Percentiles rank a stretch among this genome's conserved stretches.
These are phyloP conservation scores for Zingel zingel DNA, from an alignment of 2,113 vertebrate species.

Conservation along the genomic window DNA sequence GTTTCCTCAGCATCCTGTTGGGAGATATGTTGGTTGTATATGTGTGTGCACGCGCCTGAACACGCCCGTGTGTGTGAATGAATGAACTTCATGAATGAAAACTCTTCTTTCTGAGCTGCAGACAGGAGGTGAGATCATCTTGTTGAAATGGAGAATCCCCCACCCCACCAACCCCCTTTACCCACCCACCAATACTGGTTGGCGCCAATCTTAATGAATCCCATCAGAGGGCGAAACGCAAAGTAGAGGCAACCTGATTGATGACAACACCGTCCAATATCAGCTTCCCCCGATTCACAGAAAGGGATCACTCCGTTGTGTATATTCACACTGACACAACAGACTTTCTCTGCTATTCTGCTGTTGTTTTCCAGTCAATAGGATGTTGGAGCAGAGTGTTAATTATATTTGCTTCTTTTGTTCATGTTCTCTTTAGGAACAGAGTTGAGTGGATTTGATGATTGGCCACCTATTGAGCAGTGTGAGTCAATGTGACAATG, in stretches of 20 bases:
- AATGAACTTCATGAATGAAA: slow-evolving; percentile 82
- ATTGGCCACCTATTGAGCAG: slow-evolving; percentile 65
- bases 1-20: slow-evolving; percentile 54
- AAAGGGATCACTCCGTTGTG: neutral
- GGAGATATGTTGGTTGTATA: slow-evolving; percentile 24
- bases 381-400: slow-evolving; percentile 27
- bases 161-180: slow-evolving; percentile 21
- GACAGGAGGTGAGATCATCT: slow-evolving; percentile 83
- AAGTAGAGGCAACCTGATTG: slow-evolving; percentile 50
- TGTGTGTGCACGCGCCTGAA: slow-evolving; percentile 12
- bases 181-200: slow-evolving; percentile 49
- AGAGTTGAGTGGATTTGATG: slow-evolving; percentile 62
- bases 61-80: slow-evolving; percentile 42
- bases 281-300: slow-evolving; percentile 20
- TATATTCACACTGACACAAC: slow-evolving; percentile 1
- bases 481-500: slow-evolving; percentile 68
- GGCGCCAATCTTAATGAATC: slow-evolving; percentile 78
- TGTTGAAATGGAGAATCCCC: slow-evolving; percentile 73
- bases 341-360: slow-evolving; percentile 22
- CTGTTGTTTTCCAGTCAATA: slow-evolving; percentile 35
- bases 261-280: slow-evolving; percentile 44
- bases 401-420: slow-evolving; percentile 55
- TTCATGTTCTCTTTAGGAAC: slow-evolving; percentile 39
- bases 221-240: slow-evolving; percentile 36
- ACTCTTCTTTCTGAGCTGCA: slow-evolving; percentile 63